These are phyloP conservation scores for Notospermus geniculatus DNA, from an alignment of 1,140 invertebrate genomes.

Conservation along the genomic window DNA sequence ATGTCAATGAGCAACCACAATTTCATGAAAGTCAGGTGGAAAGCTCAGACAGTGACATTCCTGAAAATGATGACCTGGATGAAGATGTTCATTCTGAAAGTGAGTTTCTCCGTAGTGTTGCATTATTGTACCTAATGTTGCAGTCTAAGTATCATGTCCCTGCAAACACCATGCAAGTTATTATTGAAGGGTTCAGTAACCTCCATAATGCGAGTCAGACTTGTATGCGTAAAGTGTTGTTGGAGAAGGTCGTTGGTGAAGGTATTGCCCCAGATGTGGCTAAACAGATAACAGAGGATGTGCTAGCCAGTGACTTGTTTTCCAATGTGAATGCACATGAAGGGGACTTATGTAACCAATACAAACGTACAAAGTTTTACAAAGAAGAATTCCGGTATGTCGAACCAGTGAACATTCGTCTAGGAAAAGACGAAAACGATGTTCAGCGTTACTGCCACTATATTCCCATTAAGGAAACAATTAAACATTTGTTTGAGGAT, in stretches of 20 bases:
- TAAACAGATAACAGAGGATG: neutral
- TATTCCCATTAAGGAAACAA: neutral
- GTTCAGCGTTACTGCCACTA: neutral
- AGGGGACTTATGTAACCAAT: neutral
- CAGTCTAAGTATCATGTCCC: conserved; percentile 6
- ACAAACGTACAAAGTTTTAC: conserved; percentile 2
- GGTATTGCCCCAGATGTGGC: neutral
- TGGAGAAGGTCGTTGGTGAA: neutral
- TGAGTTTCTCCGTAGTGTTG: neutral
- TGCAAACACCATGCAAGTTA: neutral
- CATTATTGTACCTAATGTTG: conserved; percentile 2
- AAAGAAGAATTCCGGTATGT: conserved; percentile 3
- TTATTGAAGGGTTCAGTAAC: conserved; percentile 1
- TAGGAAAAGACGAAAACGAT: neutral
- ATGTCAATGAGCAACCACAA: no score
- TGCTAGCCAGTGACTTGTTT: conserved; percentile 5
- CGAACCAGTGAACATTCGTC: neutral
- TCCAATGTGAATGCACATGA: neutral
- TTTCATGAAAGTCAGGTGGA: no score
- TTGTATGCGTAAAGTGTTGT: conserved; percentile 2
- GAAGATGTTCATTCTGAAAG: no score
- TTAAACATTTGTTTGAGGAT: neutral
- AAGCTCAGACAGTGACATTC: no score
- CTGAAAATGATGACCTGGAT: no score
- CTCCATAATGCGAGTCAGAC: neutral